phyloP scores from a whole-genome alignment of 2,113 vertebrate species.

The Leucopsar rothschildi region DNA sequence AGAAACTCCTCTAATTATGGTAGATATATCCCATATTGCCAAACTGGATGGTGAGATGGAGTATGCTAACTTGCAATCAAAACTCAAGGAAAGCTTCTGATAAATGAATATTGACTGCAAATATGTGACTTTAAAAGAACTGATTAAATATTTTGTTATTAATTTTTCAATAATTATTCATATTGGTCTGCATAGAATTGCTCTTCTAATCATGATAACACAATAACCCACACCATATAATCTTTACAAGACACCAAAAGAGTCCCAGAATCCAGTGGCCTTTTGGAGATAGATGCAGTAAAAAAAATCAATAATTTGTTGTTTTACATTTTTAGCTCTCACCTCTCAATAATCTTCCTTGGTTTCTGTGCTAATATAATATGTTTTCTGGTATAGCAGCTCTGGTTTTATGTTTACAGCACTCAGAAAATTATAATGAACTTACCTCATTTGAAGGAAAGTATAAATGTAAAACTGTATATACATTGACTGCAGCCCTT shows the following conservation, averaged over 20 bases:
- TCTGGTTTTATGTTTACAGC: neutral
- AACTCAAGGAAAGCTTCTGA: neutral
- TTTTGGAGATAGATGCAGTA: neutral
- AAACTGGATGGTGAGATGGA: neutral
- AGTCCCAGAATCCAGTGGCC: neutral
- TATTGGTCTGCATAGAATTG: neutral
- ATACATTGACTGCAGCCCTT: neutral
- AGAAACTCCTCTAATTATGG: neutral
- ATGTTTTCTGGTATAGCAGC: neutral
- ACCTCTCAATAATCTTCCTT: neutral
- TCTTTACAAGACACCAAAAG: neutral
- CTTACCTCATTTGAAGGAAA: neutral
- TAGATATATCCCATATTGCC: neutral
- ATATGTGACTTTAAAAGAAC: neutral
- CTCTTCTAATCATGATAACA: neutral
- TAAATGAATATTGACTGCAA: fast-evolving
- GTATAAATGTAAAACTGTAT: neutral
- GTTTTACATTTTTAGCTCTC: neutral
- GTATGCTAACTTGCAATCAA: neutral
- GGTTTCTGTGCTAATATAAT: neutral
- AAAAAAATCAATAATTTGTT: neutral
- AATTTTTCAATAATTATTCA: neutral
- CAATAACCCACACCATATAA: neutral
- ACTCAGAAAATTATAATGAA: neutral
- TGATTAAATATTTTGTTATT: neutral